These are phyloP conservation scores for Lethenteron reissneri DNA, from an alignment of 2,113 vertebrate species.

Conservation along the genomic window DNA sequence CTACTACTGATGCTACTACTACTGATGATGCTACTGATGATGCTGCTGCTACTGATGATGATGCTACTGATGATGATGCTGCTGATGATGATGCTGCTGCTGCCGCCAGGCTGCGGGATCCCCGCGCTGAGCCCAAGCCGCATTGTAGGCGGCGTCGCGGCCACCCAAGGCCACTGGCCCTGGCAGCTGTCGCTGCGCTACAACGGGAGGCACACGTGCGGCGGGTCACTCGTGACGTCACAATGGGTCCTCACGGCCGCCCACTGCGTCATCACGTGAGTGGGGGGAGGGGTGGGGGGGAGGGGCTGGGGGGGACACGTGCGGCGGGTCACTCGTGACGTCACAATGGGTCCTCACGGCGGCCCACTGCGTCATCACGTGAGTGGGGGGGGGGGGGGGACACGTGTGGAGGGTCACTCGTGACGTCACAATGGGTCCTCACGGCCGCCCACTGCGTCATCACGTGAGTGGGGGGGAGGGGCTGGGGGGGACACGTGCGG, in stretches of 20 bases:
- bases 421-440: conserved; percentile 47
- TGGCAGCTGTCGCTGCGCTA: conserved; percentile 87
- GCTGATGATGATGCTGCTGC: too few species aligned
- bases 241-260: conserved; percentile 68
- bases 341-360: too few species aligned
- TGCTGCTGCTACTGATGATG: too few species aligned
- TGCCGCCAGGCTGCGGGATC: too few species aligned
- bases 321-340: too few species aligned
- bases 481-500: conserved; percentile 26
- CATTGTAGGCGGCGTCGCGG: conserved; percentile 60
- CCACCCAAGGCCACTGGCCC: conserved; percentile 48
- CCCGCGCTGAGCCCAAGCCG: conserved; percentile 15
- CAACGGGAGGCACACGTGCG: conserved; percentile 51
- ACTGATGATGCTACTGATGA: too few species aligned
- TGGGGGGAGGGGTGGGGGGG: conserved; percentile 7
- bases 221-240: conserved; percentile 50
- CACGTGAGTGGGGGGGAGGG: conserved; percentile 33
- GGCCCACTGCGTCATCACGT: conserved; percentile 28
- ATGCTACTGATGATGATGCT: too few species aligned
- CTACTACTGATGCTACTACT: too few species aligned
- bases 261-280: conserved; percentile 80
- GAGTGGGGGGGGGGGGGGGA: conserved; percentile 14
- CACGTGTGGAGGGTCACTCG: conserved; percentile 63
- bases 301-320: conserved; percentile 26
- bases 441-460: conserved; percentile 80